Evolutionary conservation across 2,888 invertebrate species (phyloP).

Genomic region (Lissonota sp.): DNA sequence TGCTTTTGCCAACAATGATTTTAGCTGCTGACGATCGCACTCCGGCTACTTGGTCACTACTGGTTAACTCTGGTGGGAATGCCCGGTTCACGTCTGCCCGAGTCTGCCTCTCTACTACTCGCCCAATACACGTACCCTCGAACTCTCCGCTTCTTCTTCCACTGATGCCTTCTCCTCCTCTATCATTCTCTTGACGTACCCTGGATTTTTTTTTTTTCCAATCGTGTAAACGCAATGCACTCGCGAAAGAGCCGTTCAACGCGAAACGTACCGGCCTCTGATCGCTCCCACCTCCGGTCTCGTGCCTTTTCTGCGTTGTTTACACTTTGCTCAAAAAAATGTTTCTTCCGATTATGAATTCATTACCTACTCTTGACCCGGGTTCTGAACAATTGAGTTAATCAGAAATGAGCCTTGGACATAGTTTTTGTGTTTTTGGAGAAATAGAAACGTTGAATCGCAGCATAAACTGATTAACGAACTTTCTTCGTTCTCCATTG

Average conservation of each 20-base stretch:
- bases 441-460: too few species aligned
- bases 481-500: too few species aligned
- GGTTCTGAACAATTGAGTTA: too few species aligned
- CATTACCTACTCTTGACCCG: too few species aligned
- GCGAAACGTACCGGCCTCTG: too few species aligned
- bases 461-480: too few species aligned
- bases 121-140: constrained; percentile 46
- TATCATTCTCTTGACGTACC: constrained; percentile 18
- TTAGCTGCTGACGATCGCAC: constrained; percentile 56
- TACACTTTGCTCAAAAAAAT: too few species aligned
- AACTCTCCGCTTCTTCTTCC: constrained; percentile 67
- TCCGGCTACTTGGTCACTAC: constrained; percentile 68
- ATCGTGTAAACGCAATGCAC: constrained; percentile 1
- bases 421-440: too few species aligned
- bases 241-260: neutral
- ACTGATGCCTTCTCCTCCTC: constrained; percentile 56
- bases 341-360: too few species aligned
- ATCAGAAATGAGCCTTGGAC: too few species aligned
- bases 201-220: neutral
- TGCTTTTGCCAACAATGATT: constrained; percentile 1
- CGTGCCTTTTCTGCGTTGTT: too few species aligned
- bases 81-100: constrained; percentile 68
- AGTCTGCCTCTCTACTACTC: constrained; percentile 70
- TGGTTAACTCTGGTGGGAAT: constrained; percentile 69
- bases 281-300: too few species aligned